These are phyloP conservation scores for Oeneis ivallda DNA, from an alignment of 2,888 invertebrate species.

Conservation along the genomic window DNA sequence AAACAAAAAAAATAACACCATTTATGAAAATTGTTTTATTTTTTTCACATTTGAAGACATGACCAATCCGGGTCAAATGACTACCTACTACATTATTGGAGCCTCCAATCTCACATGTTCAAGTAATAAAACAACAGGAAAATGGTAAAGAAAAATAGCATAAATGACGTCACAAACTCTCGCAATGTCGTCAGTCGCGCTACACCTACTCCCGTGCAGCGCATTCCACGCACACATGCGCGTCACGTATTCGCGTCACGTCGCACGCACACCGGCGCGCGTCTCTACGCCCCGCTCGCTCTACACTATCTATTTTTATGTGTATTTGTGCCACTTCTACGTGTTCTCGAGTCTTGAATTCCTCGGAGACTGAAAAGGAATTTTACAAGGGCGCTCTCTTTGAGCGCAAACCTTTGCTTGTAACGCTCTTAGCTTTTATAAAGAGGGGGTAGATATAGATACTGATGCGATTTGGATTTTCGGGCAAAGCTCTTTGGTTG, in stretches of 20 bases:
- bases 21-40: no score
- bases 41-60: no score
- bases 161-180: constrained; percentile 47
- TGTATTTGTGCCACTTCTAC: constrained; percentile 49
- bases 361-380: constrained; percentile 74
- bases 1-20: no score
- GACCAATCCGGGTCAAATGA: no score
- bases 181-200: constrained; percentile 31
- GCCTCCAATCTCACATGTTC: background rate
- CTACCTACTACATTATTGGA: no score
- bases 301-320: constrained; percentile 51
- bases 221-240: constrained; percentile 60
- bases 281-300: constrained; percentile 59
- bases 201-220: constrained; percentile 43
- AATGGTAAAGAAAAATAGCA: background rate
- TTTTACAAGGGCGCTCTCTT: constrained; percentile 75
- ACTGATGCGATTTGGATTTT: constrained; percentile 47
- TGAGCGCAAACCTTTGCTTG: constrained; percentile 65
- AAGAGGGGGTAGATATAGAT: constrained; percentile 45
- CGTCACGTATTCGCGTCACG: constrained; percentile 48
- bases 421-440: constrained; percentile 64
- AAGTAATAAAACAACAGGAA: background rate
- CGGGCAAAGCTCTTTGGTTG: constrained; percentile 10
- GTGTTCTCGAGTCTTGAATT: constrained; percentile 62
- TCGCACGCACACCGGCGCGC: constrained; percentile 57